Base-by-base conservation (phyloP, 2,797 vertebrate species). In the Platalea minor region DNA sequence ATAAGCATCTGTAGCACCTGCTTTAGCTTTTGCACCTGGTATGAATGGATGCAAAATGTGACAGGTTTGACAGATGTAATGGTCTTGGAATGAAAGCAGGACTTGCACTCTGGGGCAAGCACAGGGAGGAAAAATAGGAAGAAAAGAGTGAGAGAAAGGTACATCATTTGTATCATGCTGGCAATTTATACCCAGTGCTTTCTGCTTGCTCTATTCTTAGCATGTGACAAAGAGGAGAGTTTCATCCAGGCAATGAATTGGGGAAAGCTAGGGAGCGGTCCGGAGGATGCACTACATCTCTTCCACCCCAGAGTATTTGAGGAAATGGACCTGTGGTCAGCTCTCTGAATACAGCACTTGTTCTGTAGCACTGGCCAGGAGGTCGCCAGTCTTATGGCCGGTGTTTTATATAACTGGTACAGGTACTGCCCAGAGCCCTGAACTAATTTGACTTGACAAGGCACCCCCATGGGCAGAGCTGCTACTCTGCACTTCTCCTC, bases 1-100 rank as follows among this genome's bases (percentile, higher is more conserved):
- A 89, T 17, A 43, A 93, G 61, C 54, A 91, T 91, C 92, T 92
- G 94, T 70, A 94, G 65, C 73, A 92, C 53, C 83, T 89, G 72
- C 59, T 91, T 94, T 68, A 86, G 61, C 59, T 91, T 91, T 81
- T 95, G 68, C 48, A 70, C 81, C 61, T 2, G 1, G 19, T 18
- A 29, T 43, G 50, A 91, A 28, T 3, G 68, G 61, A 64, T 81
- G 85, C 46, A 89, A 64, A 75, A 77, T 31, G 48, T 9, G 51
- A 64, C 56, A 82, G 45, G 35, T 84, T 79, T 95, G 93, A 91
- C 83, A 91, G 78, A 77, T 79, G 31, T 60, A 63, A 70, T 51
- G 95, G 60, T 65, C 69, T 26, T 19, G 35, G 60, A 68, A 50
- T 64, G 72, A 91, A 93, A 81, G 56, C 28, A 80, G 77, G 45